phyloP scores from a whole-genome alignment of 1,140 invertebrate genomes.

The Drosophila trapezifrons region DNA sequence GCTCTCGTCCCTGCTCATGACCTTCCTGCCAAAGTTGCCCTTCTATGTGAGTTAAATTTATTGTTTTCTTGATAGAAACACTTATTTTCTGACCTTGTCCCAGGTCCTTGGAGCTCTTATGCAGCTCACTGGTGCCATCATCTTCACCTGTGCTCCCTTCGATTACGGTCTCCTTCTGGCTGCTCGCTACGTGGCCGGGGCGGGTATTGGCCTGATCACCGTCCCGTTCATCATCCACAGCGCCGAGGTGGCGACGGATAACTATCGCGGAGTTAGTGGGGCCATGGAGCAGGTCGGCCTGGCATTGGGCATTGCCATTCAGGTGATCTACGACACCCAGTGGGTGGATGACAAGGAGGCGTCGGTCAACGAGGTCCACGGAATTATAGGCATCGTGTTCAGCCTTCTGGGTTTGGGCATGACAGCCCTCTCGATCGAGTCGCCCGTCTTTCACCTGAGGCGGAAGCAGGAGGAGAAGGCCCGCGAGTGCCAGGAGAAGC shows the following conservation, averaged over 20 bases:
- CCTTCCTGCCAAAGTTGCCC: constrained; percentile 44
- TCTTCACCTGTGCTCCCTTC: constrained; percentile 55
- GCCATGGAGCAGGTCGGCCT: constrained; percentile 61
- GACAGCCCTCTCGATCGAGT: constrained; percentile 47
- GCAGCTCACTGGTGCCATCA: constrained; percentile 58
- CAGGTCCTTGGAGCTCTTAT: constrained; percentile 37
- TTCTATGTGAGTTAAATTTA: constrained; percentile 55
- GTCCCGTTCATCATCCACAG: constrained; percentile 64
- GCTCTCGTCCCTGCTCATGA: constrained; percentile 32
- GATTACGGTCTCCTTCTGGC: constrained; percentile 54
- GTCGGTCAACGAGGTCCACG: constrained; percentile 26
- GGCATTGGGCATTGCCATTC: constrained; percentile 61
- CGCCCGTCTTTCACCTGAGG: constrained; percentile 50
- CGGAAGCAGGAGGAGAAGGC: constrained; percentile 45
- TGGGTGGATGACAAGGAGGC: constrained; percentile 37
- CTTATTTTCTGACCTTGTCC: not conserved
- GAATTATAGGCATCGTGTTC: constrained; percentile 22
- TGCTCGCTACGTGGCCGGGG: constrained; percentile 65
- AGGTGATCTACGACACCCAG: constrained; percentile 60
- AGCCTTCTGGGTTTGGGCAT: constrained; percentile 7
- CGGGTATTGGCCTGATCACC: constrained; percentile 60
- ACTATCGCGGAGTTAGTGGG: constrained; percentile 45
- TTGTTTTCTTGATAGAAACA: accelerated
- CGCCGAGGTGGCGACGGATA: constrained; percentile 51
- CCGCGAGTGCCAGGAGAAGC: constrained; percentile 26